Evolutionary conservation across 2,113 vertebrate species (phyloP).

Genomic region (Empidonax traillii): DNA sequence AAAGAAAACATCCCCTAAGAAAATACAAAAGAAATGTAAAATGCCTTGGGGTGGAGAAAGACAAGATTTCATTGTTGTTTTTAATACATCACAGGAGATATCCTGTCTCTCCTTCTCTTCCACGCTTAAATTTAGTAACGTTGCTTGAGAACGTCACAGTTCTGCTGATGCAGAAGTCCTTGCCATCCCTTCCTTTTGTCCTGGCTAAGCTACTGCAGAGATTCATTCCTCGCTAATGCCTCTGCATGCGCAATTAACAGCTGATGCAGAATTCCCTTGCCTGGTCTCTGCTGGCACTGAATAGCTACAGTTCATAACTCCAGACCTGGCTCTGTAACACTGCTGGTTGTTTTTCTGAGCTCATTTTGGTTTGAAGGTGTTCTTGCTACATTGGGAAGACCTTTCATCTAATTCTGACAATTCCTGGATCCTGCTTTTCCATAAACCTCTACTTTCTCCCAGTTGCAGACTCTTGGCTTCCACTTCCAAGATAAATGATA

Average conservation of each 20-base stretch:
- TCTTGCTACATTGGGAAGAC: background rate
- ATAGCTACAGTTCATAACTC: background rate
- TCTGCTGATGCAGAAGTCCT: conserved; percentile 14
- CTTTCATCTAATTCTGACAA: background rate
- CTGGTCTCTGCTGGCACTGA: background rate
- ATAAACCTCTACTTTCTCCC: background rate
- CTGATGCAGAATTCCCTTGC: background rate
- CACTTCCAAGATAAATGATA: background rate
- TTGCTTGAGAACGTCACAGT: background rate
- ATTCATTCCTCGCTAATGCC: background rate
- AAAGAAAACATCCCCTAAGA: background rate
- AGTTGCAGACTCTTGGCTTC: background rate
- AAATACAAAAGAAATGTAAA: background rate
- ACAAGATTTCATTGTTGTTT: background rate
- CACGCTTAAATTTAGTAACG: background rate
- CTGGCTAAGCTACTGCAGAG: background rate
- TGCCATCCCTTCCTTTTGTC: background rate
- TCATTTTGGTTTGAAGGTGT: background rate
- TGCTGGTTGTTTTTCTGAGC: background rate
- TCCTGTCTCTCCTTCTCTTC: background rate
- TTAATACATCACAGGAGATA: accelerated
- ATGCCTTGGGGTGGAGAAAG: background rate
- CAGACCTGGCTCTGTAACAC: background rate
- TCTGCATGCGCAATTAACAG: conserved; percentile 3
- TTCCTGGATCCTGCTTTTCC: background rate